phyloP scores from a whole-genome alignment of 1,140 invertebrate species.

The Adoxophyes honmai region DNA sequence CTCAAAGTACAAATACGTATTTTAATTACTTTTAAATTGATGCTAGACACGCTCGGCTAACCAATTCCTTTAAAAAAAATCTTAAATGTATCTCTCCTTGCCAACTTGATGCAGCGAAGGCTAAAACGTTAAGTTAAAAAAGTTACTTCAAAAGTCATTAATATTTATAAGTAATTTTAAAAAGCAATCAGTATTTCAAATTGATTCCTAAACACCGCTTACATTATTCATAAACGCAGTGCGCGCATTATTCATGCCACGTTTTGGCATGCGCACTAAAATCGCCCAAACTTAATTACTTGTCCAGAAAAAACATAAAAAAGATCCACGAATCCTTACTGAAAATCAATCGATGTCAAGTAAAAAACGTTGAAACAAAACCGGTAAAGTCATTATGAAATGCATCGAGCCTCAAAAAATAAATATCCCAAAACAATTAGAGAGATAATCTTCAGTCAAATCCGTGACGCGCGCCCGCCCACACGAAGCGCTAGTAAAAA shows the following conservation, averaged over 20 bases:
- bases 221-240: conserved; percentile 8
- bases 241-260: too few species aligned
- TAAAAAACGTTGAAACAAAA: too few species aligned
- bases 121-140: too few species aligned
- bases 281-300: not conserved
- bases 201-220: conserved; percentile 9
- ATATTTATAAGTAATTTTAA: conserved; percentile 15
- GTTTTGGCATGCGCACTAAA: not conserved
- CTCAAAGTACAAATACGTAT: too few species aligned
- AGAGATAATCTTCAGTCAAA: conserved; percentile 61
- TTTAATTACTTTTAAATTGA: too few species aligned
- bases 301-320: too few species aligned
- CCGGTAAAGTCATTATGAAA: too few species aligned
- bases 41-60: too few species aligned
- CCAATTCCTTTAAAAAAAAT: too few species aligned
- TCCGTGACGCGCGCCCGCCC: conserved; percentile 68
- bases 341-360: not conserved
- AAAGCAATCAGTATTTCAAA: conserved; percentile 9
- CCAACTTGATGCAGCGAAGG: too few species aligned
- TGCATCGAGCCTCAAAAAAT: conserved; percentile 32
- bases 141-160: not conserved
- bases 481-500: conserved; percentile 53
- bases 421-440: conserved; percentile 64
- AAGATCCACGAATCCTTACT: not conserved
- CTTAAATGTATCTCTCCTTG: too few species aligned